Conservation (phyloP, 30 jellyfish, hydroid and myxozoan species). For the Aurelia sp. region DNA sequence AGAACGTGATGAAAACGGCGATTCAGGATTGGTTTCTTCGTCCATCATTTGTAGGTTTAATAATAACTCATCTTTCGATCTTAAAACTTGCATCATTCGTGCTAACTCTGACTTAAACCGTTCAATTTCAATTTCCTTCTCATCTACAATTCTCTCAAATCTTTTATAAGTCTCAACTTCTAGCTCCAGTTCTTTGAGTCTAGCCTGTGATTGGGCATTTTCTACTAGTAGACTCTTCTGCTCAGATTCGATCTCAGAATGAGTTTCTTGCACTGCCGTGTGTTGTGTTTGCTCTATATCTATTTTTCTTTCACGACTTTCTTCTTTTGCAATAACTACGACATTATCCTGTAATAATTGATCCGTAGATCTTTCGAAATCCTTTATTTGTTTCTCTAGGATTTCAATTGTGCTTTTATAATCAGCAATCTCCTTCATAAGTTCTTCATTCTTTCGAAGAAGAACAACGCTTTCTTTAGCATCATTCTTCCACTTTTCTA, state of each 20-base stretch:
- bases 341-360: neutral
- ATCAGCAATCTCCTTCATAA: neutral
- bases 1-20: conserved; percentile 60
- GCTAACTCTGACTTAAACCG: conserved; percentile 41
- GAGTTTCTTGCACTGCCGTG: neutral
- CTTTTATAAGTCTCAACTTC: conserved; percentile 58
- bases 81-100: conserved; percentile 74
- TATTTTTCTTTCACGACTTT: neutral
- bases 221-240: conserved; percentile 24
- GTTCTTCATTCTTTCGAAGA: conserved; percentile 1
- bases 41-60: conserved; percentile 66
- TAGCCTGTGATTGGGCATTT: conserved; percentile 9
- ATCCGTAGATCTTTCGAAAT: conserved; percentile 14
- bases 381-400: conserved; percentile 4
- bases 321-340: neutral
- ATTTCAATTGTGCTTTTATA: conserved; percentile 10
- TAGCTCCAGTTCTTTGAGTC: conserved; percentile 44
- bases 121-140: conserved; percentile 47
- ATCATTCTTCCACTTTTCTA: conserved; percentile 25
- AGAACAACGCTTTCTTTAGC: conserved; percentile 2
- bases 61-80: conserved; percentile 68
- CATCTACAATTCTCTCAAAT: conserved; percentile 14
- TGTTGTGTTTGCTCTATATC: neutral
- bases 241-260: neutral
- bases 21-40: conserved; percentile 46